phyloP scores from a whole-genome alignment of 2,113 vertebrate genomes.

The Myotis davidii region DNA sequence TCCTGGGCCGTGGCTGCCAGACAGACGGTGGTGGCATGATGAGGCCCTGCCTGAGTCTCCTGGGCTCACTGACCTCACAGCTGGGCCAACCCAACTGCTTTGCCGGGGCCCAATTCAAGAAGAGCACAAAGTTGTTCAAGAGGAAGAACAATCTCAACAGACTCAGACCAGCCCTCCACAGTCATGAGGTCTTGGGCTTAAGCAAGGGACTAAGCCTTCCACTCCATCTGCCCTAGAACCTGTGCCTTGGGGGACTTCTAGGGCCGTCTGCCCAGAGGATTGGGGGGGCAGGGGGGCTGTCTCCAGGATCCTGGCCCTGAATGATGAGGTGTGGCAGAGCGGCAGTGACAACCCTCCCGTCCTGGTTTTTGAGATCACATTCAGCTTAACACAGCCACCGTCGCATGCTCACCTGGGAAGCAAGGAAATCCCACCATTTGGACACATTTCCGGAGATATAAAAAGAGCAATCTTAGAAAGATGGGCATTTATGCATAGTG shows the following conservation, averaged over 20 bases:
- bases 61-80: rapidly evolving
- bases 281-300: no score
- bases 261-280: background rate
- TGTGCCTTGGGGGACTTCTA: background rate
- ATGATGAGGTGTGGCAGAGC: background rate
- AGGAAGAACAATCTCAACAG: background rate
- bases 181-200: background rate
- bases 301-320: background rate
- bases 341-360: background rate
- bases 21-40: rapidly evolving
- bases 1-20: background rate
- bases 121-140: background rate
- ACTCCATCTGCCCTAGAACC: background rate
- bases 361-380: background rate
- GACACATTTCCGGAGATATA: background rate
- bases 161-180: background rate
- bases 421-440: background rate
- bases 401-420: background rate
- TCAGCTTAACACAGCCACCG: background rate
- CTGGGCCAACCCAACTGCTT: background rate
- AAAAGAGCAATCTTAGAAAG: background rate
- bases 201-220: background rate
- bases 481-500: background rate
- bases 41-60: background rate
- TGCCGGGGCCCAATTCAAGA: conserved; percentile 1